These are phyloP conservation scores for Hippopotamyrus pictus DNA, from an alignment of 2,797 vertebrate species.

Conservation along the genomic window DNA sequence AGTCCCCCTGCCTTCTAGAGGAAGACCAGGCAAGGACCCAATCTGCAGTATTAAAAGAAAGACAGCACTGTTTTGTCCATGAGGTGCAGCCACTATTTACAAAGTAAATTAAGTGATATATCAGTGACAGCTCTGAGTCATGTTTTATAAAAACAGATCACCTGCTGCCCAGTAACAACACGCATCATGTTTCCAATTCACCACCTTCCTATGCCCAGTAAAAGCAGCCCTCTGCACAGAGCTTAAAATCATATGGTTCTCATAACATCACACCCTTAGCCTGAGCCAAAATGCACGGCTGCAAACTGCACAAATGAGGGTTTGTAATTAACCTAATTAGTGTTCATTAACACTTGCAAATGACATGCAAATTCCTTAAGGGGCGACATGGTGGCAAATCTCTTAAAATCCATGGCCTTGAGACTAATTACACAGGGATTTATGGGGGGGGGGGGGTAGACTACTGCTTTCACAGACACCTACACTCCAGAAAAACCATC, in stretches of 20 bases:
- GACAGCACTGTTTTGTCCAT: background rate
- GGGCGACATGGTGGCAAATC: background rate
- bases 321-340: background rate
- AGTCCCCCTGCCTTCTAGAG: background rate
- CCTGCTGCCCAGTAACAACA: background rate
- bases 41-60: background rate
- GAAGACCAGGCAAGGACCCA: background rate
- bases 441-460: background rate
- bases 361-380: background rate
- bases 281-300: background rate
- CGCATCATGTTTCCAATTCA: background rate
- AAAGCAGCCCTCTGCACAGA: background rate
- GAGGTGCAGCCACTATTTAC: background rate
- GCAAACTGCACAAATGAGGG: background rate
- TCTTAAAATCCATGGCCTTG: background rate
- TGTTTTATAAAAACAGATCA: background rate
- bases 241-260: background rate
- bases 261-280: background rate
- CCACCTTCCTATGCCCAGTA: background rate
- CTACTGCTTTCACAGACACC: background rate
- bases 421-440: background rate
- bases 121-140: background rate
- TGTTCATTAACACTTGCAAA: background rate
- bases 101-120: background rate
- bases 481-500: background rate